Evolutionary conservation across 1,140 invertebrate species (phyloP).

Genomic region (Platyscapa corneri): DNA sequence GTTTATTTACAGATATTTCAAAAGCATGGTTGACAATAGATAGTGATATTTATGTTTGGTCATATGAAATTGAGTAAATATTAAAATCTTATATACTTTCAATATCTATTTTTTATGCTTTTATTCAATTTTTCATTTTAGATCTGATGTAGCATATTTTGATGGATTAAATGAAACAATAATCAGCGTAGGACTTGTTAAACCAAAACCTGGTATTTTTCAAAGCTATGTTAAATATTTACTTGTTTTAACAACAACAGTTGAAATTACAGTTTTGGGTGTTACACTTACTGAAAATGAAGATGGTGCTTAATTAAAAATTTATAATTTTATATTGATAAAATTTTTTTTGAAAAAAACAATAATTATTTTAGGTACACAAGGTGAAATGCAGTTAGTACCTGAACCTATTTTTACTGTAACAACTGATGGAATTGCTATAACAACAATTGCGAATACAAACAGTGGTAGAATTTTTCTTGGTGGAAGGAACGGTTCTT

Average conservation of each 20-base stretch:
- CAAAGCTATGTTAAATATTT: conserved; percentile 94
- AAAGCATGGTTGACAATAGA: conserved; percentile 98
- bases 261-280: conserved; percentile 94
- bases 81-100: background rate
- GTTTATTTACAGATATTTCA: conserved; percentile 95
- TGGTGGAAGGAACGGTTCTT: conserved; percentile 93
- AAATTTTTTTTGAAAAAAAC: background rate
- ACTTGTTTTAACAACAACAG: conserved; percentile 91
- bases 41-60: conserved; percentile 95
- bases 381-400: conserved; percentile 92
- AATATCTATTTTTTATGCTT: background rate
- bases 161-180: conserved; percentile 94
- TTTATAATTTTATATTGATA: conserved; percentile 34
- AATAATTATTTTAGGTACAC: conserved; percentile 65
- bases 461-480: conserved; percentile 93
- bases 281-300: conserved; percentile 78
- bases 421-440: conserved; percentile 92
- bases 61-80: conserved; percentile 71
- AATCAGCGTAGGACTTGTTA: conserved; percentile 88
- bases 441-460: conserved; percentile 88
- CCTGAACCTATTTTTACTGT: conserved; percentile 95
- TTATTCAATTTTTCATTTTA: conserved; percentile 63
- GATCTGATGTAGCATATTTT: conserved; percentile 92
- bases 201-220: conserved; percentile 90
- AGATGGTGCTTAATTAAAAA: conserved; percentile 69